These are phyloP conservation scores for Pocillopora verrucosa DNA, from an alignment of 64 coral and sea anemone genomes.

Conservation along the genomic window DNA sequence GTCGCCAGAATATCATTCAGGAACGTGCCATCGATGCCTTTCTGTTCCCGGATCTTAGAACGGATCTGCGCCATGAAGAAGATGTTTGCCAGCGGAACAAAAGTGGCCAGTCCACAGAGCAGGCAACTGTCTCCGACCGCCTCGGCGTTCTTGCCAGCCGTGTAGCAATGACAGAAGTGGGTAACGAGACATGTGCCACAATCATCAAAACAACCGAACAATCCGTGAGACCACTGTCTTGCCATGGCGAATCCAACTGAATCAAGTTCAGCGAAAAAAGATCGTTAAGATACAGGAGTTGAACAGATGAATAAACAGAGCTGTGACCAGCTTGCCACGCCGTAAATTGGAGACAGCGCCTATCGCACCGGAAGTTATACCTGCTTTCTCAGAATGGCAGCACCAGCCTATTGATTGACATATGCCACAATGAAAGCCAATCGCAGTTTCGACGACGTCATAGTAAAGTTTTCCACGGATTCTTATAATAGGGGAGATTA, in stretches of 20 bases:
- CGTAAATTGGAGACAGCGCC: too few species aligned
- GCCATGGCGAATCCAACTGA: conserved; percentile 31
- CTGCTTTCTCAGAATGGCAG: too few species aligned
- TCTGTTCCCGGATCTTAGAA: conserved; percentile 81
- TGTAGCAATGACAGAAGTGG: conserved; percentile 65
- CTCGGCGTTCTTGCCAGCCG: conserved; percentile 85
- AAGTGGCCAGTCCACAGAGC: conserved; percentile 60
- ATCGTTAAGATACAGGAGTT: neutral
- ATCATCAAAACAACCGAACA: conserved; percentile 82
- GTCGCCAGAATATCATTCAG: conserved; percentile 51
- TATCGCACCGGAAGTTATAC: too few species aligned
- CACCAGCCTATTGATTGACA: too few species aligned
- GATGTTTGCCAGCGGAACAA: conserved; percentile 56
- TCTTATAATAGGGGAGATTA: too few species aligned
- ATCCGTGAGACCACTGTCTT: conserved; percentile 74
- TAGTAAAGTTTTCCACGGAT: too few species aligned
- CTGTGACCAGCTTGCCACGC: too few species aligned
- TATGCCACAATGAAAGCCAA: too few species aligned
- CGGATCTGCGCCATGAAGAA: conserved; percentile 77
- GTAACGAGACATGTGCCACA: conserved; percentile 81
- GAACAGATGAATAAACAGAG: neutral
- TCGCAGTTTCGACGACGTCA: too few species aligned
- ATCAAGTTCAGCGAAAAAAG: neutral
- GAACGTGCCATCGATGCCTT: conserved; percentile 72
- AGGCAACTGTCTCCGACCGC: conserved; percentile 86